phyloP scores from a whole-genome alignment of 2,113 vertebrate genomes.

The Misgurnus anguillicaudatus region DNA sequence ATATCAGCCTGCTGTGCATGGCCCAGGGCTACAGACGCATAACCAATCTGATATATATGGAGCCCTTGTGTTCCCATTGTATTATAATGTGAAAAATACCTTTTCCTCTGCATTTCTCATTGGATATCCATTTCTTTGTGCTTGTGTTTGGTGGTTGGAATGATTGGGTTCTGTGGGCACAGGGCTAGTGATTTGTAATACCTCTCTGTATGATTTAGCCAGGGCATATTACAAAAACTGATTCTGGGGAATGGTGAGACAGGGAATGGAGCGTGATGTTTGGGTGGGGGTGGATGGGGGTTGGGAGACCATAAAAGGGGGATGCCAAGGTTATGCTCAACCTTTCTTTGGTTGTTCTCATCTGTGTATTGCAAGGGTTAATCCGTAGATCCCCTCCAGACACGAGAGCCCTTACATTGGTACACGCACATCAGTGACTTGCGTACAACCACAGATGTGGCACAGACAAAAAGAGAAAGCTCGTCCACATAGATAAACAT shows the following conservation, averaged over 20 bases:
- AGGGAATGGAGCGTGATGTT: slow-evolving; percentile 62
- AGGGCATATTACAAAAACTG: slow-evolving; percentile 74
- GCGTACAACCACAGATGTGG: slow-evolving; percentile 66
- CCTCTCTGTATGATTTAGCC: slow-evolving; percentile 67
- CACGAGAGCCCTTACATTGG: slow-evolving; percentile 72
- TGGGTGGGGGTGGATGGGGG: slow-evolving; percentile 59
- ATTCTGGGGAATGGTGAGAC: slow-evolving; percentile 46
- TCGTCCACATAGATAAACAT: slow-evolving; percentile 78
- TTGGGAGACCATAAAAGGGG: slow-evolving; percentile 66
- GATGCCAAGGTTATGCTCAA: slow-evolving; percentile 65
- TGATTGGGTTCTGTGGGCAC: slow-evolving; percentile 76
- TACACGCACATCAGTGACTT: slow-evolving; percentile 63
- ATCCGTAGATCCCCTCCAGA: slow-evolving; percentile 70
- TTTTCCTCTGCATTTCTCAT: slow-evolving; percentile 72
- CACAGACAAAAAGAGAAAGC: slow-evolving; percentile 75
- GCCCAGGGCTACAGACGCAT: slow-evolving; percentile 82
- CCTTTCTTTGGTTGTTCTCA: slow-evolving; percentile 68
- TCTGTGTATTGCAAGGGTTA: slow-evolving; percentile 32
- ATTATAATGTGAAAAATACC: slow-evolving; percentile 82
- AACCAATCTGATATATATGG: slow-evolving; percentile 78
- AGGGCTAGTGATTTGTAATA: slow-evolving; percentile 74
- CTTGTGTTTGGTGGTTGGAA: slow-evolving; percentile 67
- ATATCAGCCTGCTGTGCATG: slow-evolving; percentile 74
- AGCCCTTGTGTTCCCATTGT: slow-evolving; percentile 75
- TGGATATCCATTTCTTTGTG: slow-evolving; percentile 69